Evolutionary conservation across 2,113 vertebrate species (phyloP), one percentile per base, ranked within the genome.

Genomic region (Thunnus maccoyii): DNA sequence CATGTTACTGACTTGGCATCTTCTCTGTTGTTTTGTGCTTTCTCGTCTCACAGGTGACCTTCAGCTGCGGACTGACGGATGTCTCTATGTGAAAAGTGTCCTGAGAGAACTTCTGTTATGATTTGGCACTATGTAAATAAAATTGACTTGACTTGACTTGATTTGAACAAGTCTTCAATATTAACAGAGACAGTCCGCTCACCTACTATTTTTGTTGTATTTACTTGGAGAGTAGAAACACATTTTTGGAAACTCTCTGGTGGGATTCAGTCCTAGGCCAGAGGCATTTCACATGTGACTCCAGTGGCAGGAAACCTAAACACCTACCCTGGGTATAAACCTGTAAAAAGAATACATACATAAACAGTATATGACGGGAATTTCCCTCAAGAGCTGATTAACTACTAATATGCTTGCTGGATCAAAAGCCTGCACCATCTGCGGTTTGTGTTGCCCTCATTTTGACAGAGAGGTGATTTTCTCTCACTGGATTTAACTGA

Each of bases 401-500:
- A 12, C 46, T 56, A 54, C 62, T 30, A 72, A 68, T 67, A 51
- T 2, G 4, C 51, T 27, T 56, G 36, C 36, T 67, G 16, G 30
- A 58, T 76, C 7, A 63, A 64, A 27, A 9, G 10, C 16, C 4
- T 2, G 27, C 60, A 55, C 20, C 75, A 68, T 51, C 47, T 81
- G 67, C 3, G 2, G 12, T 16, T 58, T 41, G 10, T 47, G 25
- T 63, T 32, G n/a, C 32, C 4, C 44, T 61, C 15, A 78, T 48
- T 27, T 22, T 47, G 27, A 74, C 15, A 25, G 52, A 44, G 41
- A 30, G 20, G 12, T 36, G 67, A 52, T 70, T 70, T 72, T 68
- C 20, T 52, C 61, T 55, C 36, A 58, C 56, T 30, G 72, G 50
- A 78, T 65, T 77, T 32, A 56, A 74, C 46, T 54, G 48, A 76